Conservation (phyloP, 1,140 invertebrate species). For the Pygmarrhopalites habei region DNA sequence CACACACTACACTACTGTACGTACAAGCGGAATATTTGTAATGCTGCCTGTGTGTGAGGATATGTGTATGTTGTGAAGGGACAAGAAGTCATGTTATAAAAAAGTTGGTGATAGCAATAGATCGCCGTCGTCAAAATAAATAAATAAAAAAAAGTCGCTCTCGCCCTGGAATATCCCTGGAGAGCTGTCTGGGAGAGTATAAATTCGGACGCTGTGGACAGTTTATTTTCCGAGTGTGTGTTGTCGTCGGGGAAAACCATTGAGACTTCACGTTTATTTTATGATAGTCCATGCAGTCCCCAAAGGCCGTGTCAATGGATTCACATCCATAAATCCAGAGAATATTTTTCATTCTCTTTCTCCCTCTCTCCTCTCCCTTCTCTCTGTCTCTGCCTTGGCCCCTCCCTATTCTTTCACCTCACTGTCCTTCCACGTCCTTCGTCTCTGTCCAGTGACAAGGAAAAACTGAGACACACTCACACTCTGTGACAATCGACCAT, state of each 20-base stretch:
- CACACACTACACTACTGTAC: too few species aligned
- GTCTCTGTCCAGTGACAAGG: too few species aligned
- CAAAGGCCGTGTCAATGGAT: constrained; percentile 11
- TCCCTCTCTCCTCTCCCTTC: background rate
- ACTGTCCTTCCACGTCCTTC: too few species aligned
- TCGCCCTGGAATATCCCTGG: background rate
- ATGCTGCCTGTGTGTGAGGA: too few species aligned
- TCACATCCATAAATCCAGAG: constrained; percentile 14
- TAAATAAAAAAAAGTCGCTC: background rate
- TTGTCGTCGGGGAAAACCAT: constrained; percentile 10
- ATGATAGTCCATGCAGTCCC: constrained; percentile 10
- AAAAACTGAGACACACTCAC: too few species aligned
- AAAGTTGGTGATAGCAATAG: constrained; percentile 8
- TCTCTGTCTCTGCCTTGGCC: too few species aligned
- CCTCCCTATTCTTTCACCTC: too few species aligned
- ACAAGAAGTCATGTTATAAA: background rate
- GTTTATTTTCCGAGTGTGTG: constrained; percentile 1
- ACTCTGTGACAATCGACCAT: too few species aligned
- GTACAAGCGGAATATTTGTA: too few species aligned
- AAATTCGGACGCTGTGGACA: constrained; percentile 19
- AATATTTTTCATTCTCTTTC: constrained; percentile 14
- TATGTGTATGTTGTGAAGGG: too few species aligned
- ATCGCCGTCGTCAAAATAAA: constrained; percentile 14
- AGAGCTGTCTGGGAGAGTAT: constrained; percentile 14
- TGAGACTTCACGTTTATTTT: constrained; percentile 20